Base-by-base conservation (phyloP, 92 coral and sea anemone genomes). In the Phenganax subtilis region DNA sequence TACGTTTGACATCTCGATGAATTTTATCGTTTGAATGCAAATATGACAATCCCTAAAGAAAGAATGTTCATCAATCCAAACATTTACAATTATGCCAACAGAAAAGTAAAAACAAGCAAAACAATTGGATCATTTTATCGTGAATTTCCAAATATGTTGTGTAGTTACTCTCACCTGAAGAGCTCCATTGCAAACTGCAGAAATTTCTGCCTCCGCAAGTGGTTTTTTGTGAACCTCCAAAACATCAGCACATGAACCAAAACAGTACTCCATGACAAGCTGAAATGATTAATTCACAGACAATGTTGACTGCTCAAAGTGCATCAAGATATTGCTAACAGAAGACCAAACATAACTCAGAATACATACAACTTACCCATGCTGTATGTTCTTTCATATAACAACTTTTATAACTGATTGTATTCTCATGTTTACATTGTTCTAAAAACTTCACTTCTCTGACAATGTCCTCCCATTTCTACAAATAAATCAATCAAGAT, bases 261-360 rank as follows among this genome's bases (percentile, higher is more conserved):
- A 89, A 90, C 99, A 96, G 81, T 96, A 96, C 55, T 96, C 97
- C 99, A 96, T 96, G 12, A 96, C 99, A 85, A 96, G 99, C 99
- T 96, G 56, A 66, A 61, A 75, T 71, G 37, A 62, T 66, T 20
- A 67, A 52, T 55, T 64, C 0, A 52, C 9, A 63, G 12, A 1
- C 2, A 81, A 3, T 25, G 6, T 6, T 55, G 57, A 17, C 12
- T 14, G 57, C n/a, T 28, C n/a, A n/a, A n/a, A 37, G 47, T 37
- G 47, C 47, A 37, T 4, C 47, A 37, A 37, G 47, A 37, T 37
- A 37, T 37, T n/a, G n/a, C n/a, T n/a, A n/a, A n/a, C n/a, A n/a
- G n/a, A n/a, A n/a, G n/a, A 56, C 1, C 4, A 53, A 53, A 14
- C 4, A 58, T 57, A 77, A 15, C 16, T 57, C 55, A 30, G 15